Evolutionary conservation across 1,140 invertebrate genomes (phyloP).

Genomic region (Batillaria attramentaria): DNA sequence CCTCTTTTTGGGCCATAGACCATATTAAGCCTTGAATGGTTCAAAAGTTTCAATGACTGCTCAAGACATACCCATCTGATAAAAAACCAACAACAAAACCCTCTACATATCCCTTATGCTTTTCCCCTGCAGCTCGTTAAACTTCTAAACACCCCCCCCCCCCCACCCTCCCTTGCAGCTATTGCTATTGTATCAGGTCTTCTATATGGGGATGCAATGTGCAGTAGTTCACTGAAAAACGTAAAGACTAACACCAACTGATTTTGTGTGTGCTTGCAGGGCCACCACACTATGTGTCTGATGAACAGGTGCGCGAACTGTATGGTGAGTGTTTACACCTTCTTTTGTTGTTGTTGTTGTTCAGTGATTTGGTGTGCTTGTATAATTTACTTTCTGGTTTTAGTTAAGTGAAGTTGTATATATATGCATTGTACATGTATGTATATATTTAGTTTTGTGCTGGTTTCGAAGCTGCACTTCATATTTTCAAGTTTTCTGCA

Average conservation of each 20-base stretch:
- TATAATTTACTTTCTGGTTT: neutral
- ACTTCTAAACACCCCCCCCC: neutral
- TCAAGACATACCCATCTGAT: too few species aligned
- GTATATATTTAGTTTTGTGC: too few species aligned
- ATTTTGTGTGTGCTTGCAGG: neutral
- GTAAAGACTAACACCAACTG: neutral
- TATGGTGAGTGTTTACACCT: neutral
- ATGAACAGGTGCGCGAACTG: neutral
- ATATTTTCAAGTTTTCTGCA: too few species aligned
- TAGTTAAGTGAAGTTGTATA: too few species aligned
- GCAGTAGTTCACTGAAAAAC: neutral
- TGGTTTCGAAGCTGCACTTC: too few species aligned
- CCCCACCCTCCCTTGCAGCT: neutral
- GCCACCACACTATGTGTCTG: neutral
- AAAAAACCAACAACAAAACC: slow-evolving; percentile 26
- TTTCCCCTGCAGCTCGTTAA: neutral
- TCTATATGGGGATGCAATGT: neutral
- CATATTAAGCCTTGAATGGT: too few species aligned
- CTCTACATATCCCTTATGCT: slow-evolving; percentile 11
- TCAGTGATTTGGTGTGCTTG: neutral
- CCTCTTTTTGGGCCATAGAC: too few species aligned
- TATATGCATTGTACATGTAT: too few species aligned
- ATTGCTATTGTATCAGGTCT: neutral
- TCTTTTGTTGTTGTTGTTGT: neutral
- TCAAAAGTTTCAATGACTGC: too few species aligned